These are phyloP conservation scores for Sympetrum striolatum DNA, from an alignment of 2,888 invertebrate genomes.

Conservation along the genomic window DNA sequence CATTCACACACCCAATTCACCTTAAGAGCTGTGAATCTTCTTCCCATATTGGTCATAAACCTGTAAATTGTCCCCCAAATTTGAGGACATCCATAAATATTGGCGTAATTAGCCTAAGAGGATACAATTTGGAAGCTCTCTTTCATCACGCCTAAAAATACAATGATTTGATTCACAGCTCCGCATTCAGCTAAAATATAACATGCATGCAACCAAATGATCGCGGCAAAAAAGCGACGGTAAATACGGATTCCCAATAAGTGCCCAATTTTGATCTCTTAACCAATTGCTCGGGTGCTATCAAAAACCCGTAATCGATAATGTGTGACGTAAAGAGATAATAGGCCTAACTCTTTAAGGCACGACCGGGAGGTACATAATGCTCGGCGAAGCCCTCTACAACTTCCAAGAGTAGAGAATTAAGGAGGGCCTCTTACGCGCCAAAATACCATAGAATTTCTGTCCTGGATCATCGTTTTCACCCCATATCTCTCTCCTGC, in stretches of 20 bases:
- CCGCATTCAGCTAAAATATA: background rate
- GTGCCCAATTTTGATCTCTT: slow-evolving; percentile 22
- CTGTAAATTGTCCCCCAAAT: too few species aligned
- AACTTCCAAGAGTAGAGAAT: slow-evolving; percentile 1
- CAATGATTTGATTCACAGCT: background rate
- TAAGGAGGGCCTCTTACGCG: slow-evolving; percentile 33
- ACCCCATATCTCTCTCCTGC: background rate
- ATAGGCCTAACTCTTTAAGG: background rate
- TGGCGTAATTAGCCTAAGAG: too few species aligned
- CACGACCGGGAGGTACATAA: background rate
- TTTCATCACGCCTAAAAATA: background rate
- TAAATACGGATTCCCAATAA: slow-evolving; percentile 12
- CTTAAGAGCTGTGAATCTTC: too few species aligned
- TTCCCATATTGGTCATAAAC: too few species aligned
- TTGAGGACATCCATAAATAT: too few species aligned
- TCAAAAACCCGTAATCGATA: slow-evolving; percentile 35
- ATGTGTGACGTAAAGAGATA: slow-evolving; percentile 26
- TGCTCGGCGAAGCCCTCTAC: background rate
- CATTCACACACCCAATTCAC: too few species aligned
- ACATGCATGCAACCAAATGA: background rate
- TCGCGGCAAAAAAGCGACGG: background rate
- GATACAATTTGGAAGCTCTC: too few species aligned
- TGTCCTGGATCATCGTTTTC: slow-evolving; percentile 18
- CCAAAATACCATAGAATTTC: slow-evolving; percentile 42
- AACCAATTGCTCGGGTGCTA: slow-evolving; percentile 18